Evolutionary conservation across 2,888 invertebrate species (phyloP).

Genomic region (Ennomos quercinarius): DNA sequence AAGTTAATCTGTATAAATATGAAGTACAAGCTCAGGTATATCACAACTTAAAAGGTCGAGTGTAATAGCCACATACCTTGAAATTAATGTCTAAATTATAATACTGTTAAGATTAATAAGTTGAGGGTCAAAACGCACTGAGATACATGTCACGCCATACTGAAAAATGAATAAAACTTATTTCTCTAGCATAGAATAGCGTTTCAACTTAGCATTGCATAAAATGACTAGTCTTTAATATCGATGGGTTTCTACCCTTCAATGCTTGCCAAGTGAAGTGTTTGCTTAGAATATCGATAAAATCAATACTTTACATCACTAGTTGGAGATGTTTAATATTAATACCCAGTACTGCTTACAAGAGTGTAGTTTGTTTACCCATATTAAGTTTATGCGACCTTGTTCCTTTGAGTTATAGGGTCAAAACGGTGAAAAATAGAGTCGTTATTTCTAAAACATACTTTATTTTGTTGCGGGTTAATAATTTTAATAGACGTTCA

Average conservation of each 20-base stretch:
- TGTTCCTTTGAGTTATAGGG: slow-evolving; percentile 26
- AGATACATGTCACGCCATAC: too few species aligned
- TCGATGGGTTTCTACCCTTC: slow-evolving; percentile 21
- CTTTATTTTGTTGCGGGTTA: slow-evolving; percentile 14
- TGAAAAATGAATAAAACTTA: too few species aligned
- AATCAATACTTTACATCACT: slow-evolving; percentile 45
- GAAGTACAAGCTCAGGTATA: background rate
- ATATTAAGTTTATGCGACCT: slow-evolving; percentile 27
- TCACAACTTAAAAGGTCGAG: slow-evolving; percentile 18
- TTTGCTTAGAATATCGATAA: slow-evolving; percentile 40
- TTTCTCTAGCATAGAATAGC: background rate
- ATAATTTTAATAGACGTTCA: slow-evolving; percentile 8
- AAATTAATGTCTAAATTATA: slow-evolving; percentile 34
- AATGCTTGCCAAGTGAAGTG: slow-evolving; percentile 36
- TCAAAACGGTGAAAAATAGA: slow-evolving; percentile 31
- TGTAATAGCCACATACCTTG: slow-evolving; percentile 10
- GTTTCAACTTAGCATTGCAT: background rate
- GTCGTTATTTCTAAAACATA: slow-evolving; percentile 25
- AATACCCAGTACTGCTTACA: slow-evolving; percentile 43
- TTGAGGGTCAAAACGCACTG: slow-evolving; percentile 3
- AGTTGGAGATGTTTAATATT: slow-evolving; percentile 63
- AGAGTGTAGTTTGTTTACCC: slow-evolving; percentile 35
- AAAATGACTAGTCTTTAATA: slow-evolving; percentile 7
- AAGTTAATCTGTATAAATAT: too few species aligned
- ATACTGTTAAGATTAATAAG: slow-evolving; percentile 18